Evolutionary conservation across 2,888 invertebrate genomes (phyloP).

Genomic region (Morpho helenor): DNA sequence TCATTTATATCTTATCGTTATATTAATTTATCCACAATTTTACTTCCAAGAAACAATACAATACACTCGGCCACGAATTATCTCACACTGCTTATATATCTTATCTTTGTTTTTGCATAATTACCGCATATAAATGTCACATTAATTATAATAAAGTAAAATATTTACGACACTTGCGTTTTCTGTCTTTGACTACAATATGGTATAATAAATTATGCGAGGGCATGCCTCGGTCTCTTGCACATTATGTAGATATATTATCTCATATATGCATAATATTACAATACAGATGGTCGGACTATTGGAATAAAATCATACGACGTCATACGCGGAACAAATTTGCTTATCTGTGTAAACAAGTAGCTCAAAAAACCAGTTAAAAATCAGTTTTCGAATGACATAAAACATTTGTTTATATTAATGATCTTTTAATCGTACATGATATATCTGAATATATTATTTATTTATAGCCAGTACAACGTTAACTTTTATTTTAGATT

Average conservation of each 20-base stretch:
- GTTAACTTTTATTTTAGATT: no score
- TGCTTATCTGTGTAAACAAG: no score
- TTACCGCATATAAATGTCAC: conserved; percentile 17
- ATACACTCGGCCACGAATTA: conserved; percentile 11
- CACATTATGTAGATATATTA: conserved; percentile 1
- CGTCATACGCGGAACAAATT: no score
- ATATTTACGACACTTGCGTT: conserved; percentile 12
- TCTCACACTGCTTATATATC: conserved; percentile 13
- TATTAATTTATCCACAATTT: not conserved
- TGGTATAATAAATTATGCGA: conserved; percentile 12
- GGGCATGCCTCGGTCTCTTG: conserved; percentile 1
- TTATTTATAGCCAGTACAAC: no score
- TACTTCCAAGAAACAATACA: conserved; percentile 9
- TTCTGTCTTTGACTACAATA: not conserved
- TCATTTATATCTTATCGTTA: not conserved
- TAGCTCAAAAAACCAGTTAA: no score
- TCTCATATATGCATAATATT: not conserved
- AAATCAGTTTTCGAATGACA: no score
- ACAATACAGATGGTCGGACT: no score
- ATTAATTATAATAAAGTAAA: conserved; percentile 13
- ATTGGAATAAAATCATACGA: no score
- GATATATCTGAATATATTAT: no score
- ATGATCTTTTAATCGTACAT: no score
- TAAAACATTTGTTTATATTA: no score
- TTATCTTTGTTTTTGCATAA: conserved; percentile 17